Evolutionary conservation across 1,140 invertebrate species (phyloP).

Genomic region (Papilio xuthus): DNA sequence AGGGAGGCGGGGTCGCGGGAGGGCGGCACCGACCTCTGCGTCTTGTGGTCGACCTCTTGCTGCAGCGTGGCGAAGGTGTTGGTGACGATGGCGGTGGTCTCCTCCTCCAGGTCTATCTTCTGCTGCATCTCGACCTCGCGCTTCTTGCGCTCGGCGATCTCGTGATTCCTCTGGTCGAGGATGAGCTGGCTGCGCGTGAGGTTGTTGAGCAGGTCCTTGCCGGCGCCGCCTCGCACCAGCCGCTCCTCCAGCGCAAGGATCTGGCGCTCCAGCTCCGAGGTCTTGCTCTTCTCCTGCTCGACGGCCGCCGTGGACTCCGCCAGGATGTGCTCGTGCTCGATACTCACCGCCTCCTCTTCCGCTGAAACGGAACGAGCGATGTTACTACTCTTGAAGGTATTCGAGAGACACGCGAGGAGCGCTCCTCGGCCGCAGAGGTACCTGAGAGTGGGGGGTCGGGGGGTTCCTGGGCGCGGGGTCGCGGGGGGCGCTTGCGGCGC

Average conservation of each 20-base stretch:
- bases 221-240: slow-evolving; percentile 88
- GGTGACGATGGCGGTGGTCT: slow-evolving; percentile 91
- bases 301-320: slow-evolving; percentile 78
- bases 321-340: slow-evolving; percentile 80
- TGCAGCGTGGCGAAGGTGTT: slow-evolving; percentile 93
- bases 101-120: slow-evolving; percentile 93
- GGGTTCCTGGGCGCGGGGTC: slow-evolving; percentile 3
- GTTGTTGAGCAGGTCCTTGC: slow-evolving; percentile 94
- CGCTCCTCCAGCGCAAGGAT: slow-evolving; percentile 91
- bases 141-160: slow-evolving; percentile 93
- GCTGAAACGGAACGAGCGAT: slow-evolving; percentile 52
- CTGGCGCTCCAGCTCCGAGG: slow-evolving; percentile 77
- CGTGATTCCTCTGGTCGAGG: slow-evolving; percentile 88
- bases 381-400: too few species aligned
- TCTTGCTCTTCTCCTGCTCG: slow-evolving; percentile 82
- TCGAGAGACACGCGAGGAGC: too few species aligned
- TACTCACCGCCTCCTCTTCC: slow-evolving; percentile 70
- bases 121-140: slow-evolving; percentile 89
- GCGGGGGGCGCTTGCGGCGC: slow-evolving; percentile 39
- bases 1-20: slow-evolving; percentile 45
- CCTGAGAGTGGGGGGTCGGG: too few species aligned
- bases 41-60: slow-evolving; percentile 96
- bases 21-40: slow-evolving; percentile 92
- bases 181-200: slow-evolving; percentile 94
- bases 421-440: too few species aligned